Percentiles rank a stretch among this genome's conserved stretches.
Conservation (phyloP, 2,797 vertebrate genomes). For the Morelia viridis region DNA sequence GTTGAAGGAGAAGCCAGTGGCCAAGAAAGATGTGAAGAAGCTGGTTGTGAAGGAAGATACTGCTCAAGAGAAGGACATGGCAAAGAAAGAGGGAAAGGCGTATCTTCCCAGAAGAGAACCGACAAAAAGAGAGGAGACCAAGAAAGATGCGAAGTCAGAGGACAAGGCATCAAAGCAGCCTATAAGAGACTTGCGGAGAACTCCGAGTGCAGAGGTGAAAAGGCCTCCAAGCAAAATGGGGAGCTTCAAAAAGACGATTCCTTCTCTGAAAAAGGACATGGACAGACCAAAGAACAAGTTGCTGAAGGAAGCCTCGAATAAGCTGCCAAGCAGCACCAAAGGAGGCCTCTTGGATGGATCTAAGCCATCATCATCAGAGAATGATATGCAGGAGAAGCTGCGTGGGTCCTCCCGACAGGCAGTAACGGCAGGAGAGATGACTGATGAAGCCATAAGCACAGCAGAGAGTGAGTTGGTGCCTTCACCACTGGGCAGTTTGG, state of each 20-base stretch:
- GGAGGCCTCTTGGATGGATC: constrained; percentile 61
- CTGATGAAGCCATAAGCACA: constrained; percentile 37
- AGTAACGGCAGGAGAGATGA: constrained; percentile 48
- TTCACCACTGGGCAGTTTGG: not conserved
- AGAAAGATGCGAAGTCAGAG: constrained; percentile 54
- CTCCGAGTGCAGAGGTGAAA: constrained; percentile 55
- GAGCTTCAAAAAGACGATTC: constrained; percentile 70
- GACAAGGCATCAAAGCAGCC: constrained; percentile 42
- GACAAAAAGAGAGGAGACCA: constrained; percentile 38
- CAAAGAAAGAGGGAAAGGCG: constrained; percentile 71
- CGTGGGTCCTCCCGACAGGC: constrained; percentile 21
- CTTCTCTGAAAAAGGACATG: constrained; percentile 73
- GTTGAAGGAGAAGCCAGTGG: constrained; percentile 25
- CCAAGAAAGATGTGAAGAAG: constrained; percentile 72
- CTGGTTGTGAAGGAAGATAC: constrained; percentile 70
- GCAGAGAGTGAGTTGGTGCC: constrained; percentile 60
- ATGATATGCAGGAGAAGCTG: constrained; percentile 55
- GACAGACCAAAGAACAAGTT: constrained; percentile 61
- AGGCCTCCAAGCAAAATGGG: constrained; percentile 67
- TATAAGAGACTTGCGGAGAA: constrained; percentile 25
- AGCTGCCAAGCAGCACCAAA: not conserved
- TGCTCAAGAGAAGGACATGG: constrained; percentile 67
- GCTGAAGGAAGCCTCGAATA: not conserved
- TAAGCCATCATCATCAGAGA: constrained; percentile 73
- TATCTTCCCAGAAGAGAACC: constrained; percentile 52